A percentile compares a stretch with the other conserved stretches of the same genome.
Evolutionary conservation across 2,113 vertebrate genomes (phyloP).

Genomic region (Micromys minutus): DNA sequence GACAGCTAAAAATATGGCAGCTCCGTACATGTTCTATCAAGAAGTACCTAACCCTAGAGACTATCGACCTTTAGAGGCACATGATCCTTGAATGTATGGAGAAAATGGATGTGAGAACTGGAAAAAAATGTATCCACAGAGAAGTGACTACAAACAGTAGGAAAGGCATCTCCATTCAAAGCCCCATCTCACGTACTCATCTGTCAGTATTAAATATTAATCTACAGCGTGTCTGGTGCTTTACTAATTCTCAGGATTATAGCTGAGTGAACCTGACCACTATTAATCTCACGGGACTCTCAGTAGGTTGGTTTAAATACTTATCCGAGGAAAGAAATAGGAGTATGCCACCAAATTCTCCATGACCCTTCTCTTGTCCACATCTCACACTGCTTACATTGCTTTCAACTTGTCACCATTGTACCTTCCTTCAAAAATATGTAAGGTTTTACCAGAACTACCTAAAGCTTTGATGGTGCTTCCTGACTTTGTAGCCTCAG

Average conservation of each 20-base stretch:
- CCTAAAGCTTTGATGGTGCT: not conserved
- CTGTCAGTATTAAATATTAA: not conserved
- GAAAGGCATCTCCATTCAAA: not conserved
- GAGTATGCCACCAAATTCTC: not conserved
- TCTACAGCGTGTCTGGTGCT: not conserved
- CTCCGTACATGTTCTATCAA: not conserved
- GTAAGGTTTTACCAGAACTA: not conserved
- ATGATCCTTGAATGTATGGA: not conserved
- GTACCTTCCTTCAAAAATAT: not conserved
- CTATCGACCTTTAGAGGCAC: not conserved
- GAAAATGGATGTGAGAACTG: not conserved
- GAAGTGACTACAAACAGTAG: not conserved
- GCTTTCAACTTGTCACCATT: not conserved
- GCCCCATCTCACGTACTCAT: not conserved
- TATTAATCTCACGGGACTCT: not conserved
- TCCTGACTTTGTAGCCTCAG: not conserved
- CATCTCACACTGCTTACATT: not conserved
- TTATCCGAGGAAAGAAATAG: not conserved
- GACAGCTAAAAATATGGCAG: not conserved
- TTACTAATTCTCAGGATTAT: not conserved
- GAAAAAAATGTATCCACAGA: not conserved
- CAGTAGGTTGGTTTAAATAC: not conserved
- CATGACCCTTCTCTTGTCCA: not conserved
- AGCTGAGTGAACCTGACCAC: not conserved
- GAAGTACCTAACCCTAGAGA: fast-evolving